Evolutionary conservation across 2,113 vertebrate genomes (phyloP).

Genomic region (Axis porcinus): DNA sequence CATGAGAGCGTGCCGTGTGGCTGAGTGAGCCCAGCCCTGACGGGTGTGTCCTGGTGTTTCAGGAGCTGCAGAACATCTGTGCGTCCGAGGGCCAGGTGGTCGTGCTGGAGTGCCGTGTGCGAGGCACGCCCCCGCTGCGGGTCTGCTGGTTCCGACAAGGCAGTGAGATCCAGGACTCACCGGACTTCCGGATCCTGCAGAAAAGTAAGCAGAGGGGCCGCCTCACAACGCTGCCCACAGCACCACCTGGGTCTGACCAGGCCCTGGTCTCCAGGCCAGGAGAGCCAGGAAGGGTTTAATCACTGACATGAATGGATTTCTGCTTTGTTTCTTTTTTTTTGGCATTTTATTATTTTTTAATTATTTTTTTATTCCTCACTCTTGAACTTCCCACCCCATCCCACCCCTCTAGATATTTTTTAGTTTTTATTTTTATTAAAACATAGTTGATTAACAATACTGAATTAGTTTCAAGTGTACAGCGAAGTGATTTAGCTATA

Average conservation of each 20-base stretch:
- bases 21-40: background rate
- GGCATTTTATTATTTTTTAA: background rate
- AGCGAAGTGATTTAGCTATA: background rate
- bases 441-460: background rate
- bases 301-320: background rate
- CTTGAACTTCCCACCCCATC: background rate
- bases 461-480: background rate
- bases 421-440: background rate
- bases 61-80: slow-evolving; percentile 90
- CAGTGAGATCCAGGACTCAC: slow-evolving; percentile 94
- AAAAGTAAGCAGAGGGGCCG: slow-evolving; percentile 88
- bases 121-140: slow-evolving; percentile 86
- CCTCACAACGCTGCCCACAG: background rate
- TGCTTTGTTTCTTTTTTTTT: background rate
- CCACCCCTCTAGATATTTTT: background rate
- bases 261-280: background rate
- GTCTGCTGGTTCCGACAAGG: slow-evolving; percentile 94
- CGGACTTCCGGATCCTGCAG: slow-evolving; percentile 96
- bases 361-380: background rate
- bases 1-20: background rate
- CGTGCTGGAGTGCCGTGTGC: slow-evolving; percentile 94
- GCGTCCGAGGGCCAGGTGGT: slow-evolving; percentile 94
- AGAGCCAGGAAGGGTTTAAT: background rate
- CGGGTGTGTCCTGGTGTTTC: slow-evolving; percentile 20
- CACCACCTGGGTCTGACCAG: background rate